phyloP scores from a whole-genome alignment of 64 coral and sea anemone genomes.

The Actinia equina region DNA sequence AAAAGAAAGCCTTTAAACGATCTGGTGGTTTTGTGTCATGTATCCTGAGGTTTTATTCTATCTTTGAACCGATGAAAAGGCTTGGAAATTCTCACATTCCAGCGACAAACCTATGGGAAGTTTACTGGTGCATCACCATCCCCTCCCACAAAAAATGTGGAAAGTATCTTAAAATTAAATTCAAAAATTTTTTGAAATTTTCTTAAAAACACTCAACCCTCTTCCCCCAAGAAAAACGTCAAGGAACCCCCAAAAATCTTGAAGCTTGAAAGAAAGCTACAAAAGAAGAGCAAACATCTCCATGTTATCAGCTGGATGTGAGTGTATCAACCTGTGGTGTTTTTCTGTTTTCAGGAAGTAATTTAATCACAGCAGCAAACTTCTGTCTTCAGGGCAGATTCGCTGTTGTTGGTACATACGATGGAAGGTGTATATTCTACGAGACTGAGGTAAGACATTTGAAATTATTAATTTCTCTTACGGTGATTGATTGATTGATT shows the following conservation, averaged over 20 bases:
- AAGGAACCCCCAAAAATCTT: not conserved
- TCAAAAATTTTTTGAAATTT: too few species aligned
- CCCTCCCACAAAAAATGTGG: too few species aligned
- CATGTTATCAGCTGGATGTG: not conserved
- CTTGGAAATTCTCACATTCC: too few species aligned
- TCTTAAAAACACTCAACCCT: too few species aligned
- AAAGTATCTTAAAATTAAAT: too few species aligned
- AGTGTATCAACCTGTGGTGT: not conserved
- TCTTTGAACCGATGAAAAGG: not conserved
- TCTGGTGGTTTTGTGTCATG: not conserved
- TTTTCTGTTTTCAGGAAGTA: slow-evolving; percentile 61
- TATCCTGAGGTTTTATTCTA: not conserved
- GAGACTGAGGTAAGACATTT: slow-evolving; percentile 82
- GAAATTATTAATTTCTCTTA: not conserved
- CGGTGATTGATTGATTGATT: too few species aligned
- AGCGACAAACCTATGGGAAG: too few species aligned
- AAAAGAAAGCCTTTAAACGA: not conserved
- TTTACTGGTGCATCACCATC: too few species aligned
- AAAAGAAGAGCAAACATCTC: not conserved
- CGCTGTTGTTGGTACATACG: slow-evolving; percentile 92
- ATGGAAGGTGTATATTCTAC: slow-evolving; percentile 96
- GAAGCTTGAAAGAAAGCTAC: not conserved
- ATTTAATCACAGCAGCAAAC: slow-evolving; percentile 95
- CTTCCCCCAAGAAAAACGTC: not conserved
- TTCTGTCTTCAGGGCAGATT: slow-evolving; percentile 96